These are phyloP conservation scores for Craniophora ligustri DNA, from an alignment of 2,888 invertebrate genomes.

Conservation along the genomic window DNA sequence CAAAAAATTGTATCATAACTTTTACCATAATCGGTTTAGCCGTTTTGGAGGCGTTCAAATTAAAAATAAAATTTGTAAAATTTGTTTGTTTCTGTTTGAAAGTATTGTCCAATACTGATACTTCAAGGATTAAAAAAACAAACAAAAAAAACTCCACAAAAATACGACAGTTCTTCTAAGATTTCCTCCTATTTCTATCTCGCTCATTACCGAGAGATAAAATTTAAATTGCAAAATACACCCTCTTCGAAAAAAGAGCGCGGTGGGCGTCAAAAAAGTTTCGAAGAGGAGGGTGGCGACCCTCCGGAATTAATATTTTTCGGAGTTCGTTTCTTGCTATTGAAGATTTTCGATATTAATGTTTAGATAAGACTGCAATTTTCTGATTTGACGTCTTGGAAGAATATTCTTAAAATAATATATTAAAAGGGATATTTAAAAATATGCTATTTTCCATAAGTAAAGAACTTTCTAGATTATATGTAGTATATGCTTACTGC, in stretches of 20 bases:
- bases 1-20: no score
- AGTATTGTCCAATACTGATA: no score
- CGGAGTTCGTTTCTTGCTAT: constrained; percentile 70
- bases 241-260: constrained; percentile 81
- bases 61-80: no score
- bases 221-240: constrained; percentile 85
- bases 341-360: constrained; percentile 50
- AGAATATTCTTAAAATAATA: neutral
- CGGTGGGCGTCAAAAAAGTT: constrained; percentile 84
- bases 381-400: constrained; percentile 7
- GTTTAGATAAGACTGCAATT: constrained; percentile 32
- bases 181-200: constrained; percentile 59
- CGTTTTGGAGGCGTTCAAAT: no score
- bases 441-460: no score
- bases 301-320: constrained; percentile 77
- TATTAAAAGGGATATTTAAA: no score
- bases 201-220: constrained; percentile 82
- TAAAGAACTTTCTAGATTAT: no score
- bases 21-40: no score
- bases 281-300: constrained; percentile 59
- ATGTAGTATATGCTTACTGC: no score
- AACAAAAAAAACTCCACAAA: constrained; percentile 3
- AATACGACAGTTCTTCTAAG: constrained; percentile 44
- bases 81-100: no score
- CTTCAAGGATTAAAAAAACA: no score